phyloP scores from a whole-genome alignment of 92 coral and sea anemone genomes.

The Chrysogorgia sp. region DNA sequence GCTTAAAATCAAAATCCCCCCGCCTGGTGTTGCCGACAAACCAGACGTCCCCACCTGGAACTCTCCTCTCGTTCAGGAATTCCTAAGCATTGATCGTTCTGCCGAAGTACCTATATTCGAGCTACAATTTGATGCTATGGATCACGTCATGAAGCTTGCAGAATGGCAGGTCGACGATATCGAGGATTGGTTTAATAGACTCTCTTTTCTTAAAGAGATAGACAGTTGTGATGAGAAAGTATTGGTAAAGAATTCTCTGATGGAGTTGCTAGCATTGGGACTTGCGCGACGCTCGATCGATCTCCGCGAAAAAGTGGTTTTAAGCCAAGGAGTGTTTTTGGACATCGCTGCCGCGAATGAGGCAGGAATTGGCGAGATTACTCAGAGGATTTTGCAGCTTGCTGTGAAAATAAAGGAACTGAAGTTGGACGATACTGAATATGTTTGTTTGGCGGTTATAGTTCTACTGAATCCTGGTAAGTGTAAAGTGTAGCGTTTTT shows the following conservation, averaged over 20 bases:
- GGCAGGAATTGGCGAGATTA: slow-evolving; percentile 93
- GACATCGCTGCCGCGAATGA: slow-evolving; percentile 77
- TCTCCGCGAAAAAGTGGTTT: slow-evolving; percentile 63
- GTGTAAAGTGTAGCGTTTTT: neutral
- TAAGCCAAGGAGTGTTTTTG: slow-evolving; percentile 78
- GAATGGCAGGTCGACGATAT: slow-evolving; percentile 77
- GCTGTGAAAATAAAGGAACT: slow-evolving; percentile 87
- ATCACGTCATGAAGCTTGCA: slow-evolving; percentile 83
- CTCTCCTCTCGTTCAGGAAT: slow-evolving; percentile 20
- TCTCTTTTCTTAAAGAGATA: slow-evolving; percentile 66
- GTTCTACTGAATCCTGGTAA: slow-evolving; percentile 93
- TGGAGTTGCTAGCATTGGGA: slow-evolving; percentile 84
- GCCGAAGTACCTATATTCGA: neutral
- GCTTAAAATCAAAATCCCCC: slow-evolving; percentile 27
- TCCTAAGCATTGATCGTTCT: neutral
- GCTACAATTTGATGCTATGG: slow-evolving; percentile 51
- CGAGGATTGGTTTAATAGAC: slow-evolving; percentile 73
- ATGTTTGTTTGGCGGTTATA: slow-evolving; percentile 85
- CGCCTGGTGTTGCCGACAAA: neutral
- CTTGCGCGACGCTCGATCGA: slow-evolving; percentile 73
- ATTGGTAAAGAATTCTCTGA: slow-evolving; percentile 78
- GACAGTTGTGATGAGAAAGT: slow-evolving; percentile 52
- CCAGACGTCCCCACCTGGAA: neutral
- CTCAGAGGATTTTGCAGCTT: slow-evolving; percentile 89
- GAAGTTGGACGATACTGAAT: slow-evolving; percentile 80